Evolutionary conservation across 2,113 vertebrate genomes (phyloP), one percentile per base, ranked within the genome.

Genomic region (Microtus richardsoni): DNA sequence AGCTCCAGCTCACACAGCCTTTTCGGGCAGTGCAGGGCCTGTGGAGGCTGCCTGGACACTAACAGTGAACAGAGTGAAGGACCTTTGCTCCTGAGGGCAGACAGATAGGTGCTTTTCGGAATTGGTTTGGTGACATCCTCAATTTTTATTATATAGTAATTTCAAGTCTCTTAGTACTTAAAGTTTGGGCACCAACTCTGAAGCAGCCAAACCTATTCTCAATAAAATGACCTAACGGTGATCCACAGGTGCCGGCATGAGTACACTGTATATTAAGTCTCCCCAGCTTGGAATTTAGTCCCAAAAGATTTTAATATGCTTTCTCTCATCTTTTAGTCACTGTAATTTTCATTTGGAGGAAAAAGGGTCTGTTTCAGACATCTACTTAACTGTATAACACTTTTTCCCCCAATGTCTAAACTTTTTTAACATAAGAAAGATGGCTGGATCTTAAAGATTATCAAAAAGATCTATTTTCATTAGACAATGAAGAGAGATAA

Each of bases 351-450:
- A 54, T 33, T 87, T 89, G 83, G 83, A 49, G 19, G 44, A 49
- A 83, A 49, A 75, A 71, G 73, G 19, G 73, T 87, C 44, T 92
- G 90, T 74, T 66, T 96, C 74, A 96, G 47, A 62, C 78, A 62
- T 17, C 44, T 41, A 80, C 19, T 66, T 83, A 94, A 89, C 28
- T 89, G 2, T 94, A 86, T 82, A 85, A 60, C 75, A 5, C 44
- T 70, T 85, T 91, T 95, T 54, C 85, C 88, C 84, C 33, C 28
- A 83, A 64, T 33, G 49, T 36, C 39, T 64, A 33, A 49, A 49
- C 14, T 84, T 93, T 93, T 75, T 91, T 52, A 73, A 82, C 44
- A 41, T 82, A 58, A 85, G 39, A 87, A 93, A 77, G 58, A 80
- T 41, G 13, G n/a, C 10, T 78, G 78, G 68, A 39, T 85, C 86